A percentile compares a stretch with the other conserved stretches of the same genome.
These are phyloP conservation scores for Eristalinus aeneus DNA, from an alignment of 2,888 invertebrate genomes.

Conservation along the genomic window DNA sequence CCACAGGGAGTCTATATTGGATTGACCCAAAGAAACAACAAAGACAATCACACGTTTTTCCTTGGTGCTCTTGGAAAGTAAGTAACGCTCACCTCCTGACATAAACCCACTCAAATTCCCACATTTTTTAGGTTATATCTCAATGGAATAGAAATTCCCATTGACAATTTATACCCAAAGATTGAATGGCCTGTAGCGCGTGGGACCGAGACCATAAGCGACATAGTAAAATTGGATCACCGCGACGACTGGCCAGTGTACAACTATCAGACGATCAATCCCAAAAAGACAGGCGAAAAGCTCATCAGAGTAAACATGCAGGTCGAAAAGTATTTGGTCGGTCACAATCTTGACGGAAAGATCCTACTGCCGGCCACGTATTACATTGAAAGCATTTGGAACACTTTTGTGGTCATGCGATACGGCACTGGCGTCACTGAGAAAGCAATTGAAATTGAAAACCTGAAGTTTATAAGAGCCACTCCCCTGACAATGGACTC, in stretches of 20 bases:
- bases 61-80: conserved; percentile 80
- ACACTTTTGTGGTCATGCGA: conserved; percentile 85
- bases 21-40: conserved; percentile 83
- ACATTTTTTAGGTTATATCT: conserved; percentile 85
- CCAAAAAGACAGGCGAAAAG: conserved; percentile 84
- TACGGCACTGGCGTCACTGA: conserved; percentile 84
- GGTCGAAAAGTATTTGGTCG: conserved; percentile 86
- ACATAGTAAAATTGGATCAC: conserved; percentile 92
- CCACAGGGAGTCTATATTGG: conserved; percentile 82
- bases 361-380: conserved; percentile 88
- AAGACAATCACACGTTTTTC: conserved; percentile 79
- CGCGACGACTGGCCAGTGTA: conserved; percentile 87
- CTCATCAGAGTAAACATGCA: conserved; percentile 83
- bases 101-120: background rate
- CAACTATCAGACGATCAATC: conserved; percentile 84
- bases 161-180: conserved; percentile 88
- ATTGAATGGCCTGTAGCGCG: conserved; percentile 90
- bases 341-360: conserved; percentile 92
- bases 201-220: conserved; percentile 91
- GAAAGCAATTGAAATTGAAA: conserved; percentile 89
- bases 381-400: conserved; percentile 87
- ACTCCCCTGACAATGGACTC: conserved; percentile 88
- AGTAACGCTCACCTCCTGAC: conserved; percentile 72
- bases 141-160: conserved; percentile 87
- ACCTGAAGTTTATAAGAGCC: conserved; percentile 90